Evolutionary conservation across 2,113 vertebrate genomes (phyloP).

Genomic region (Cervus canadensis): DNA sequence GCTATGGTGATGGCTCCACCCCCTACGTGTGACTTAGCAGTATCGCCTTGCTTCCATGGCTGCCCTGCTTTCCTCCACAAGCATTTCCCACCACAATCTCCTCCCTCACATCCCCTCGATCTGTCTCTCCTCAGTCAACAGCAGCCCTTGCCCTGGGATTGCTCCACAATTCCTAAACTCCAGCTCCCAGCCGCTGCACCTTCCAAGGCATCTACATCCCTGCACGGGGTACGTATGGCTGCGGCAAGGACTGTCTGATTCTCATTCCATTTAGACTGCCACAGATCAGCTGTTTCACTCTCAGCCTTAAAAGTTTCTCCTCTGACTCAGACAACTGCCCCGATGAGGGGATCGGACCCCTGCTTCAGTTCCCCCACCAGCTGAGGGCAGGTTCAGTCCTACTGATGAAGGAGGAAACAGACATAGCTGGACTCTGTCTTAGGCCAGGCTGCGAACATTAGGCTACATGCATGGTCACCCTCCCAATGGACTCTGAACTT

Average conservation of each 20-base stretch:
- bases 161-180: background rate
- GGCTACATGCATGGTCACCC: background rate
- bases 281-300: background rate
- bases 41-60: background rate
- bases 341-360: background rate
- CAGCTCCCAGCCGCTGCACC: background rate
- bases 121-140: background rate
- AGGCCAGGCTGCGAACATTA: background rate
- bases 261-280: background rate
- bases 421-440: background rate
- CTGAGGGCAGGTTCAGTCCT: background rate
- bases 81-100: background rate
- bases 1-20: background rate
- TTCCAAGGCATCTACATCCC: background rate
- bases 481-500: background rate
- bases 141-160: background rate
- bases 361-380: background rate
- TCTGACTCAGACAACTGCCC: background rate
- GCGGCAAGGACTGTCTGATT: background rate
- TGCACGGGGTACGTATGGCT: accelerated
- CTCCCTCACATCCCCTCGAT: background rate
- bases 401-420: background rate
- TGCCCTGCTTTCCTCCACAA: background rate
- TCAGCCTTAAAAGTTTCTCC: background rate
- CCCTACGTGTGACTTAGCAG: background rate